These are phyloP conservation scores for Drosophila gunungcola DNA, from an alignment of 1,140 invertebrate species.

Conservation along the genomic window DNA sequence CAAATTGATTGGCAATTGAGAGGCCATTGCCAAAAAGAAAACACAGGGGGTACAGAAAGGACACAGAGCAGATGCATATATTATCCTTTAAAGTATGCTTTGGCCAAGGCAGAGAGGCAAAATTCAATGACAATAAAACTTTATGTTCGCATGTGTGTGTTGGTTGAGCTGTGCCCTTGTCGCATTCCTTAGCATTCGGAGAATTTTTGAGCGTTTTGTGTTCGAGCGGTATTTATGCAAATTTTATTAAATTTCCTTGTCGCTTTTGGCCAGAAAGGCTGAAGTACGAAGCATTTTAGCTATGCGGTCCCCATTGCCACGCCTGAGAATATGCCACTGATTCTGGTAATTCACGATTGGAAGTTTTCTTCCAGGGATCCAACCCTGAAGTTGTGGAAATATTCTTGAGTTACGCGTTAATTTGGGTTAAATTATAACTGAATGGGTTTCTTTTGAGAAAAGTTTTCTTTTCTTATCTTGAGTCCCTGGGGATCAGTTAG, in stretches of 20 bases:
- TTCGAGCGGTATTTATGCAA: conserved; percentile 78
- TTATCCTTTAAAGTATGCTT: conserved; percentile 67
- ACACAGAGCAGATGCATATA: conserved; percentile 53
- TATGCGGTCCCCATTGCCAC: conserved; percentile 41
- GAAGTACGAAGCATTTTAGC: conserved; percentile 48
- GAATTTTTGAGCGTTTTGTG: conserved; percentile 69
- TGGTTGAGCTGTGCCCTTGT: conserved; percentile 25
- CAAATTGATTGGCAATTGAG: conserved; percentile 79
- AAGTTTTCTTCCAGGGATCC: neutral
- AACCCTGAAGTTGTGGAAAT: neutral
- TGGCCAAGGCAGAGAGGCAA: conserved; percentile 14
- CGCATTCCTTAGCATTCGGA: conserved; percentile 58
- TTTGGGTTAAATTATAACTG: conserved; percentile 24
- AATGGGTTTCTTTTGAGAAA: neutral
- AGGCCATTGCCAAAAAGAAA: conserved; percentile 47
- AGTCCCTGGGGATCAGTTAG: neutral
- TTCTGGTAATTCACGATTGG: conserved; percentile 40
- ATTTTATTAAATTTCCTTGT: conserved; percentile 64
- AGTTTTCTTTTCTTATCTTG: neutral
- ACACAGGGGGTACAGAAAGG: conserved; percentile 7
- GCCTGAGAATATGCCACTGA: conserved; percentile 51
- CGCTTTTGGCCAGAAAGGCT: conserved; percentile 29
- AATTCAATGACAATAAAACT: conserved; percentile 69
- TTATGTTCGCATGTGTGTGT: conserved; percentile 20
- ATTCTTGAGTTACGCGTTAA: conserved; percentile 7